These are phyloP conservation scores for Nematolebias whitei DNA, from an alignment of 2,113 vertebrate genomes.

Conservation along the genomic window DNA sequence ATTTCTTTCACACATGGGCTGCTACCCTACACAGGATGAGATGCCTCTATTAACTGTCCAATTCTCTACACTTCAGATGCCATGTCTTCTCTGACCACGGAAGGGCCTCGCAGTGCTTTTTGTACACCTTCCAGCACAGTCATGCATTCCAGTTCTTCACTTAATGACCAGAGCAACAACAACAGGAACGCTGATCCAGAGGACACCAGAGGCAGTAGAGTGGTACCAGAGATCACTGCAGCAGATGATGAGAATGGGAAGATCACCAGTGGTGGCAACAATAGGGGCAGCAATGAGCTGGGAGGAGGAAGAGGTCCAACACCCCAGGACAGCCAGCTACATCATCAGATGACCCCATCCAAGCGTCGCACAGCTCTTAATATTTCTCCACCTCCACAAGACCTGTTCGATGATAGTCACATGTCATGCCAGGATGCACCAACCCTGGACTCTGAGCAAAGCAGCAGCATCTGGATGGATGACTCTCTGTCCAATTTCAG, in stretches of 20 bases:
- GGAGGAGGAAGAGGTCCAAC: slow-evolving; percentile 77
- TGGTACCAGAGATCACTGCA: slow-evolving; percentile 78
- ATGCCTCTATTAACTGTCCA: slow-evolving; percentile 89
- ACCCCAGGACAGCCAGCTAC: slow-evolving; percentile 83
- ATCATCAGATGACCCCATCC: slow-evolving; percentile 89
- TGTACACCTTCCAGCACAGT: slow-evolving; percentile 94
- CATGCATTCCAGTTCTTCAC: slow-evolving; percentile 90
- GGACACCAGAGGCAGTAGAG: slow-evolving; percentile 76
- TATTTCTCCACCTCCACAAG: slow-evolving; percentile 97
- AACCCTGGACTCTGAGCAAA: slow-evolving; percentile 93
- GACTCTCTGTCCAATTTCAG: slow-evolving; percentile 99
- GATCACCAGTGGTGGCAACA: slow-evolving; percentile 37
- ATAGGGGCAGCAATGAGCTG: slow-evolving; percentile 50
- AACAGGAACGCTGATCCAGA: slow-evolving; percentile 87
- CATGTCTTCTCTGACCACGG: slow-evolving; percentile 96
- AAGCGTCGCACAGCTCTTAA: slow-evolving; percentile 93
- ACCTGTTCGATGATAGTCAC: slow-evolving; percentile 94
- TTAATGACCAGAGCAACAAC: slow-evolving; percentile 89
- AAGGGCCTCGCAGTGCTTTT: slow-evolving; percentile 98
- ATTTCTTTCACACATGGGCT: slow-evolving; percentile 87
- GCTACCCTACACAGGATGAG: slow-evolving; percentile 87
- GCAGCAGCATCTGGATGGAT: slow-evolving; percentile 98
- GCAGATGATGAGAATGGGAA: slow-evolving; percentile 55
- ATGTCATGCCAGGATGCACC: slow-evolving; percentile 97
- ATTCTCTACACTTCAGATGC: slow-evolving; percentile 98